phyloP scores from a whole-genome alignment of 2,888 invertebrate genomes.

The Lycaena phlaeas region DNA sequence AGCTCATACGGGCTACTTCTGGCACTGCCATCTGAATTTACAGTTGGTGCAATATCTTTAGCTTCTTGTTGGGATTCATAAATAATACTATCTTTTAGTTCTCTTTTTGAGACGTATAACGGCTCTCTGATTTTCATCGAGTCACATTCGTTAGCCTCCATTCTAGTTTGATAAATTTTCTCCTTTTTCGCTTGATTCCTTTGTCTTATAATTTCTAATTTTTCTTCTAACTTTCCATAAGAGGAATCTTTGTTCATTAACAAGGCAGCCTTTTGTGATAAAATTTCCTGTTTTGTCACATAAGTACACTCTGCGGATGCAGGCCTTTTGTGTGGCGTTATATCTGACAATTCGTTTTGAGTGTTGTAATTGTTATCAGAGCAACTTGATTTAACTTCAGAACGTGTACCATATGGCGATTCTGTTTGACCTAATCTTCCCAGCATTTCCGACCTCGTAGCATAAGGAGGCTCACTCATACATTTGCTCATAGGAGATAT shows the following conservation, averaged over 20 bases:
- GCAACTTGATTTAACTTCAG: conserved; percentile 58
- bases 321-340: conserved; percentile 43
- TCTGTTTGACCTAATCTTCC: conserved; percentile 48
- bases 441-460: conserved; percentile 60
- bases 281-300: conserved; percentile 65
- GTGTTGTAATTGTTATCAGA: conserved; percentile 50
- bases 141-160: conserved; percentile 63
- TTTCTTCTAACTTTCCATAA: conserved; percentile 57
- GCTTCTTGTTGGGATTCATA: conserved; percentile 66
- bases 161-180: conserved; percentile 65
- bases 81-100: conserved; percentile 65
- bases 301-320: conserved; percentile 65
- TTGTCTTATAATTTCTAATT: conserved; percentile 66
- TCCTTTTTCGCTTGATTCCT: conserved; percentile 69
- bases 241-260: conserved; percentile 57
- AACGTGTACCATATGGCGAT: conserved; percentile 48
- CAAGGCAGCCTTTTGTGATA: conserved; percentile 63
- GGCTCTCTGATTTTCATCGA: conserved; percentile 59
- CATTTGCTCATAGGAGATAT: conserved; percentile 59
- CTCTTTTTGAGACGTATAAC: conserved; percentile 64
- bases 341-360: conserved; percentile 42
- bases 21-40: conserved; percentile 39
- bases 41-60: conserved; percentile 37
- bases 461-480: conserved; percentile 65
- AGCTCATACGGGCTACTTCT: conserved; percentile 65